Evolutionary conservation across 2,888 invertebrate species (phyloP).

Genomic region (Gasteruption jaculator): DNA sequence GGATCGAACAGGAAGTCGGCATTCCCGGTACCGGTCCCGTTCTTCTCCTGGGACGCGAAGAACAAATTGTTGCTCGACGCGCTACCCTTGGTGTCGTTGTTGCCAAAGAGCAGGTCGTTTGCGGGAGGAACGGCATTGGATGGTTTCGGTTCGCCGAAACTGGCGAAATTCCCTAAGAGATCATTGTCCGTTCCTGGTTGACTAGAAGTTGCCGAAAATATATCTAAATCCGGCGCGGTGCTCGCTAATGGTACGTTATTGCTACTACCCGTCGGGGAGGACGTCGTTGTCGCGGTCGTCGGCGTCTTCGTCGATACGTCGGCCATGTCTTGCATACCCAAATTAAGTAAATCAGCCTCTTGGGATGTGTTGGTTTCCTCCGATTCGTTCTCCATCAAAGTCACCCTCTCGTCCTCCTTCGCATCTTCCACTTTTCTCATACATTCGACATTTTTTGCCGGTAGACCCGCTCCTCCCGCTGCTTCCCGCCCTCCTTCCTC

Average conservation of each 20-base stretch:
- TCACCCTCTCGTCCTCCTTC: slow-evolving; percentile 19
- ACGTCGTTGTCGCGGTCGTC: slow-evolving; percentile 19
- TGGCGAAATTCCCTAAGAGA: slow-evolving; percentile 42
- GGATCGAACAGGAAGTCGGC: slow-evolving; percentile 44
- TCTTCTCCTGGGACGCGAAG: slow-evolving; percentile 34
- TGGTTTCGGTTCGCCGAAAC: slow-evolving; percentile 28
- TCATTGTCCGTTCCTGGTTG: slow-evolving; percentile 37
- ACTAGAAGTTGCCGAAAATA: slow-evolving; percentile 42
- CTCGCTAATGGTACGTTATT: too few relatives aligned
- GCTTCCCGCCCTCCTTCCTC: slow-evolving; percentile 1
- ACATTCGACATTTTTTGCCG: too few relatives aligned
- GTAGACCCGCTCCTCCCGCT: too few relatives aligned
- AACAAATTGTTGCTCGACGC: slow-evolving; percentile 33
- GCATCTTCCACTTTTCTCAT: too few relatives aligned
- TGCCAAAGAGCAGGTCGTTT: slow-evolving; percentile 38
- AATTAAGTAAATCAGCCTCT: slow-evolving; percentile 48
- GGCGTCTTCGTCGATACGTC: slow-evolving; percentile 14
- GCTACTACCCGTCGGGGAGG: slow-evolving; percentile 20
- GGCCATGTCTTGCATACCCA: slow-evolving; percentile 33
- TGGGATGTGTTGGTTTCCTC: slow-evolving; percentile 25
- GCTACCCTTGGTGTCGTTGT: slow-evolving; percentile 24
- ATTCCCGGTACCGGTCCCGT: slow-evolving; percentile 18
- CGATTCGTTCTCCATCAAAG: slow-evolving; percentile 4
- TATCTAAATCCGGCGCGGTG: slow-evolving; percentile 40
- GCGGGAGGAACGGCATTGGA: slow-evolving; percentile 27